Conservation (phyloP, 2,888 invertebrate genomes). For the Atrina japonica region DNA sequence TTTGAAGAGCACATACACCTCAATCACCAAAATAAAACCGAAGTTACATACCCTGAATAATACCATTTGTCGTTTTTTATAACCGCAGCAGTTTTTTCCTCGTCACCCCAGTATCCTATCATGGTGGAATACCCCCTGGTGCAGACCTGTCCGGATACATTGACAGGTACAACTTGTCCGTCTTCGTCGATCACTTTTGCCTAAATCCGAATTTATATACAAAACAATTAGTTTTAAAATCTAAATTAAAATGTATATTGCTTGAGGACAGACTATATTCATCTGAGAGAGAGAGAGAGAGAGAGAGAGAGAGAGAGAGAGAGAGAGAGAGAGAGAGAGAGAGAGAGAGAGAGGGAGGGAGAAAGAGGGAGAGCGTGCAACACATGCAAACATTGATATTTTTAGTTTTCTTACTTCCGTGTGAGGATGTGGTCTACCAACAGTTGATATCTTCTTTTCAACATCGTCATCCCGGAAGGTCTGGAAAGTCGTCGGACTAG, state of each 20-base stretch:
- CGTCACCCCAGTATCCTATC: conserved; percentile 91
- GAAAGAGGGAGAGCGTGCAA: too few species aligned
- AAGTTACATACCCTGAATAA: conserved; percentile 86
- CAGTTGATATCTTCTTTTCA: conserved; percentile 82
- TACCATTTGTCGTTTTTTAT: conserved; percentile 89
- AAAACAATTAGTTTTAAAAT: background rate
- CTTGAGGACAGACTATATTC: too few species aligned
- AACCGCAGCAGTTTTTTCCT: conserved; percentile 87
- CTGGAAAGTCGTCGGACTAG: conserved; percentile 84
- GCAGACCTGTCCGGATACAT: conserved; percentile 88
- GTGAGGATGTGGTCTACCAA: conserved; percentile 83
- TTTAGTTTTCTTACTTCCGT: conserved; percentile 81
- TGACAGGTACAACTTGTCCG: conserved; percentile 86
- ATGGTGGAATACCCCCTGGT: conserved; percentile 89
- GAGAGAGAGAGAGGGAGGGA: too few species aligned
- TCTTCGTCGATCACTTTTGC: conserved; percentile 84
- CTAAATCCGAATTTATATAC: conserved; percentile 74
- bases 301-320: too few species aligned
- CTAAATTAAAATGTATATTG: too few species aligned
- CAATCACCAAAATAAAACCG: too few species aligned
- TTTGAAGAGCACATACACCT: too few species aligned
- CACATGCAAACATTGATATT: too few species aligned
- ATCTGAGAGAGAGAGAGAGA: too few species aligned
- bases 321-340: too few species aligned
- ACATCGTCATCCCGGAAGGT: conserved; percentile 81